Evolutionary conservation across 2,113 vertebrate species (phyloP), one percentile per base, ranked within the genome.

Genomic region (Todiramphus saurophagus): DNA sequence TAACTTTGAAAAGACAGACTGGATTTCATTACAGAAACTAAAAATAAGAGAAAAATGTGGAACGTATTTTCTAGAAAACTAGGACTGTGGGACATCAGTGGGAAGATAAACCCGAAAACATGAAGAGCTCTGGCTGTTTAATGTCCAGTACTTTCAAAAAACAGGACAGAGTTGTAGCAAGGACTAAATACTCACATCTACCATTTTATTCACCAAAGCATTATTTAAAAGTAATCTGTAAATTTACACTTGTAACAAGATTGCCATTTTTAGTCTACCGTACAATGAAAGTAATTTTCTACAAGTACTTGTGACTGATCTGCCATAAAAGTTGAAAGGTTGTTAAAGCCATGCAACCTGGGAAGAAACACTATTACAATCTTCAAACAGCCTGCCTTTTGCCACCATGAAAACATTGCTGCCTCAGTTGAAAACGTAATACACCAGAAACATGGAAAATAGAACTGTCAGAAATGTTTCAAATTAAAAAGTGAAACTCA

Each of bases 301-400:
- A 24, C 89, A 92, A 87, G 76, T 84, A 78, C 69, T 84, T 92
- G 90, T 59, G 73, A 96, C 73, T 14, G 9, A 75, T 53, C 39
- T 35, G 66, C 83, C 66, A 75, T 90, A 93, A 89, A 94, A 94
- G 73, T 60, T 95, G 80, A 95, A 96, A 96, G 68, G 62, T 68
- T 31, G 31, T 69, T 84, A 95, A 79, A 92, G 53, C 24, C 81
- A 51, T 66, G 46, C 48, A 92, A 81, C 63, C 50, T 48, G 14
- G 13, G 27, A 93, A 95, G 55, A 95, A 96, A 83, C 39, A 37
- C 48, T 55, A 9, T 28, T n/a, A 56, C 46, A 50, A n/a, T 27
- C 85, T 84, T 92, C 58, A 48, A 86, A 92, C 27, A 83, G 43
- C 53, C n/a, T 78, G 48, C 43, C 51, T 78, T 83, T 39, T 75